These are phyloP conservation scores for Mimachlamys varia DNA, from an alignment of 2,888 invertebrate species.

Conservation along the genomic window DNA sequence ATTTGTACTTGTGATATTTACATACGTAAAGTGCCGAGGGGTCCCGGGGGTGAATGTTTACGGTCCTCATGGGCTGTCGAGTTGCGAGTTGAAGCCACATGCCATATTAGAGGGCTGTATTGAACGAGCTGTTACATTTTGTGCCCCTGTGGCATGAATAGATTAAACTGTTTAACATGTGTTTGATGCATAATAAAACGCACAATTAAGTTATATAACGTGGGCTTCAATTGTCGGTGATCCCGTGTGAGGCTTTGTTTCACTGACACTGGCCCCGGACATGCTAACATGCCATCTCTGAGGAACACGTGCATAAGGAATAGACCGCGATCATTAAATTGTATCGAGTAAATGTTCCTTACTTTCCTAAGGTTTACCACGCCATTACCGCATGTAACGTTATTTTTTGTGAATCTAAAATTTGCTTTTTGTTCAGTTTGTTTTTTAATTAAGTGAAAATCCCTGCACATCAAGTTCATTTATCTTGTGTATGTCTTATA, in stretches of 20 bases:
- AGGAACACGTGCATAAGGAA: neutral
- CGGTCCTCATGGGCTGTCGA: neutral
- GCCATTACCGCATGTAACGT: too few relatives aligned
- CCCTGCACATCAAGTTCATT: too few relatives aligned
- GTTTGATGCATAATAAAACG: conserved; percentile 31
- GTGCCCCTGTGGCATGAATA: conserved; percentile 5
- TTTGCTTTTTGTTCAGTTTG: too few relatives aligned
- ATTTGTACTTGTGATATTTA: conserved; percentile 4
- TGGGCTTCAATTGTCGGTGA: neutral
- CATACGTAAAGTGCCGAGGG: conserved; percentile 5
- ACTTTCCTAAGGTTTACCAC: too few relatives aligned
- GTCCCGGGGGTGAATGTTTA: conserved; percentile 8
- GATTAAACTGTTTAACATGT: neutral
- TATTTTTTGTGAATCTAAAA: too few relatives aligned
- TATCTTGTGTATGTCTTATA: too few relatives aligned
- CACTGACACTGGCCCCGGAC: neutral
- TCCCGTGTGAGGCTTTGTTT: neutral
- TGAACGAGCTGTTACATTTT: conserved; percentile 7
- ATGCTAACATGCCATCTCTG: neutral
- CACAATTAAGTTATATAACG: neutral
- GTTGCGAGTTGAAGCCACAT: neutral
- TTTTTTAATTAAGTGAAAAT: too few relatives aligned
- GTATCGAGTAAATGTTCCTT: too few relatives aligned
- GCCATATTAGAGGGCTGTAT: neutral
- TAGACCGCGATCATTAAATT: too few relatives aligned